Conservation (phyloP, 2,113 vertebrate species). For the Rhodinocichla rosea region DNA sequence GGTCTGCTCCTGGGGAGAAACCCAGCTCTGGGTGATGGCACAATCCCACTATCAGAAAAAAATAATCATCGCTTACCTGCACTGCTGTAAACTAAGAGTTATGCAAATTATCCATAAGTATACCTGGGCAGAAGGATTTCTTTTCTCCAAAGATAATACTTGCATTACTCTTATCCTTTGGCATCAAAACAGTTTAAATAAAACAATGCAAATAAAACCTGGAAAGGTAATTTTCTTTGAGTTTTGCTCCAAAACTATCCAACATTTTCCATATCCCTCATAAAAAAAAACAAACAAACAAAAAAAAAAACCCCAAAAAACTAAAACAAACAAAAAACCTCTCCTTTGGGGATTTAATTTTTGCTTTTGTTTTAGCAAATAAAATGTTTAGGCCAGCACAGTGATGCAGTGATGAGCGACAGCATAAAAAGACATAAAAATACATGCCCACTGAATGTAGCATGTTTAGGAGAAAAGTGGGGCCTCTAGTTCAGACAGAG, state of each 20-base stretch:
- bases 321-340: neutral
- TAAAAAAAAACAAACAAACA: neutral
- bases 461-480: neutral
- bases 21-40: neutral
- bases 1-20: neutral
- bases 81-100: neutral
- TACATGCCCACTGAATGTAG: neutral
- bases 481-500: constrained; percentile 22
- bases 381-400: neutral
- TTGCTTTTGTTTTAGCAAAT: neutral
- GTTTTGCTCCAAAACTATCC: neutral
- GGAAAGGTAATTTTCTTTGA: neutral
- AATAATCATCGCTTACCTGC: neutral
- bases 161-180: neutral
- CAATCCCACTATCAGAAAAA: neutral
- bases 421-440: neutral
- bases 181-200: neutral
- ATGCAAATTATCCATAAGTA: neutral
- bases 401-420: neutral
- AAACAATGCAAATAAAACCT: neutral
- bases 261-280: neutral
- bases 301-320: neutral
- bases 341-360: neutral
- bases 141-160: neutral
- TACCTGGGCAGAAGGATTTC: fast-evolving